Evolutionary conservation across 1,140 invertebrate species (phyloP).

Genomic region (Lordiphosa mommai): DNA sequence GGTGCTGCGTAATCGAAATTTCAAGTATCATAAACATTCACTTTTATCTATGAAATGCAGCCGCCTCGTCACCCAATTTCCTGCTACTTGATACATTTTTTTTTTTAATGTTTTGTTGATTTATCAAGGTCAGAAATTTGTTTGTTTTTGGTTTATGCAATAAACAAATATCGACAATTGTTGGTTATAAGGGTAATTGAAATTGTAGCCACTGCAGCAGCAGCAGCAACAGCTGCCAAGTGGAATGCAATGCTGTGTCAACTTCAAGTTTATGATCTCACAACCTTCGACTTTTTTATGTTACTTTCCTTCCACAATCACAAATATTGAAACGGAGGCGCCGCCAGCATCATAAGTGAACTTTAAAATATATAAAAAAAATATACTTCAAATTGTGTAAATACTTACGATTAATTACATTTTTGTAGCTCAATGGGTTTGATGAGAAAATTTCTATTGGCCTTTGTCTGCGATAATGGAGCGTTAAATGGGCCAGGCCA

Average conservation of each 20-base stretch:
- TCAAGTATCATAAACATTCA: conserved; percentile 75
- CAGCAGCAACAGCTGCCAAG: neutral
- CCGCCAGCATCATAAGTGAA: conserved; percentile 6
- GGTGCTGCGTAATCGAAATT: conserved; percentile 62
- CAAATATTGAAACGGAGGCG: conserved; percentile 24
- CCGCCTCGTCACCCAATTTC: conserved; percentile 64
- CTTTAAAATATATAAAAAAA: neutral
- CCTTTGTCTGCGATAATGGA: conserved; percentile 51
- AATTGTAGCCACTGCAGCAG: conserved; percentile 41
- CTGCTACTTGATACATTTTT: conserved; percentile 76
- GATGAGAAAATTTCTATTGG: conserved; percentile 44
- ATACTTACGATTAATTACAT: conserved; percentile 70
- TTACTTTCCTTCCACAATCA: neutral
- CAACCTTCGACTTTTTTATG: conserved; percentile 1
- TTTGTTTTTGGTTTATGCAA: conserved; percentile 61
- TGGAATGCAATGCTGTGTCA: conserved; percentile 6
- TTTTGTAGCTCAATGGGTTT: conserved; percentile 37
- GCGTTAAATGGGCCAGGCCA: conserved; percentile 59
- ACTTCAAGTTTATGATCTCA: conserved; percentile 14
- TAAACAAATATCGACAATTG: conserved; percentile 44
- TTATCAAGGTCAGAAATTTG: conserved; percentile 53
- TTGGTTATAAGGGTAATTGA: conserved; percentile 44
- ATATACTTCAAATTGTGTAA: conserved; percentile 43
- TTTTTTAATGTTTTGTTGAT: conserved; percentile 8
- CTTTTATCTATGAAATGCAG: conserved; percentile 58